These are phyloP conservation scores for Zelostemma sp. DNA, from an alignment of 1,140 invertebrate species.

Conservation along the genomic window DNA sequence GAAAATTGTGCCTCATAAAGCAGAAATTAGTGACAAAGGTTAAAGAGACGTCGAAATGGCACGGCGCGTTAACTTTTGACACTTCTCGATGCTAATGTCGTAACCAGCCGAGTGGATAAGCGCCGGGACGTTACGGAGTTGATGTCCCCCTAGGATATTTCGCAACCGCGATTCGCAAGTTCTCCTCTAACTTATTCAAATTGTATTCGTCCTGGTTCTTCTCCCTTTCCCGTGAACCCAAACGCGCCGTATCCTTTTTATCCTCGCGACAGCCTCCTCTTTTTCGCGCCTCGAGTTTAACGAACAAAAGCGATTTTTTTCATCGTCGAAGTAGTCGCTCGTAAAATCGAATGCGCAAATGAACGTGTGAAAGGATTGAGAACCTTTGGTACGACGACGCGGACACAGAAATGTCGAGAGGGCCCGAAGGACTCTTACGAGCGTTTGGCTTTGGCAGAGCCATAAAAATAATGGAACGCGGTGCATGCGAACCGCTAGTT, in stretches of 20 bases:
- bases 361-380: conserved; percentile 32
- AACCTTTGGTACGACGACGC: conserved; percentile 43
- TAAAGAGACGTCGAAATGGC: conserved; percentile 66
- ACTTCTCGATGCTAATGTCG: conserved; percentile 62
- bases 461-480: conserved; percentile 65
- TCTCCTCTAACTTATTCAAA: conserved; percentile 57
- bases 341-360: conserved; percentile 1
- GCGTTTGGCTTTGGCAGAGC: conserved; percentile 59
- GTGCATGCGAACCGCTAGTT: conserved; percentile 55
- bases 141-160: conserved; percentile 56
- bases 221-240: conserved; percentile 14
- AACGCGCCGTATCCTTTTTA: conserved; percentile 7
- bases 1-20: no score
- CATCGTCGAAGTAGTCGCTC: background rate
- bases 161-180: conserved; percentile 45
- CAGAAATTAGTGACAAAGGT: conserved; percentile 36
- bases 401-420: conserved; percentile 50
- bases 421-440: conserved; percentile 54
- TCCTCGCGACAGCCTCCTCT: conserved; percentile 2
- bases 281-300: conserved; percentile 5
- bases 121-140: conserved; percentile 56
- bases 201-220: conserved; percentile 42
- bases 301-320: conserved; percentile 10
- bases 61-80: conserved; percentile 61
- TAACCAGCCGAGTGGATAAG: conserved; percentile 47